Base-by-base conservation (phyloP, 1,140 invertebrate species). In the Drosophila lowei region DNA sequence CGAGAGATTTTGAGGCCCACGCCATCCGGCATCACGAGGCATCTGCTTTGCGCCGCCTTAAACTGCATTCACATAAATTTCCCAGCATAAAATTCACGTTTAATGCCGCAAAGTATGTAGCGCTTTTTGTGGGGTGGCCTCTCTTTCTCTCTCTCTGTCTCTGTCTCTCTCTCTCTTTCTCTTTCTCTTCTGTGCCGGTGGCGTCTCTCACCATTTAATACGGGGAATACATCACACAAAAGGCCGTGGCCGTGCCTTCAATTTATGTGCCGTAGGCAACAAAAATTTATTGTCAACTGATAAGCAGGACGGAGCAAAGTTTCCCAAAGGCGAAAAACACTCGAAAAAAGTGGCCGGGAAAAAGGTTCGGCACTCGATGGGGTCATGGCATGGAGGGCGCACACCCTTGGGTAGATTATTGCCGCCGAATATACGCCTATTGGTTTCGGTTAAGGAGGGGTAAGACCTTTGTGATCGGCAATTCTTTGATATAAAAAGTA, bases 261-360 rank as follows among this genome's bases (percentile, higher is more conserved):
- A 88, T 86, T 86, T 86, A 88, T 88, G 78, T 81, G 63, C 83
- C 78, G 65, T 63, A 85, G 74, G 83, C 80, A 86, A 86, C 83
- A 88, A 86, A 86, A 88, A 86, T 86, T 86, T 86, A 86, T 86
- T 86, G 81, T 86, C 73, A 86, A 86, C 81, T 86, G 81, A 86
- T 88, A 86, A 86, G 81, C 81, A 81, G 81, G 77, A 59, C 68
- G 61, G 57, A 71, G 54, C 52, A 81, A 86, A 81, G 81, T 74
- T 72, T 77, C 68, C 81, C 65, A 59, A 67, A 71, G 68, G 72
- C 68, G 48, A 63, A 72, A 75, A 85, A 65, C 48, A 85, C 83
- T 70, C 63, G 71, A 75, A 65, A 77, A 68, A 65, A 53, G 57
- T 56, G 48, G 3, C 8, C 48, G 42, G 42, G 54, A 23, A 48